Evolutionary conservation across 2,797 vertebrate species (phyloP).

Genomic region (Bradypodion pumilum): DNA sequence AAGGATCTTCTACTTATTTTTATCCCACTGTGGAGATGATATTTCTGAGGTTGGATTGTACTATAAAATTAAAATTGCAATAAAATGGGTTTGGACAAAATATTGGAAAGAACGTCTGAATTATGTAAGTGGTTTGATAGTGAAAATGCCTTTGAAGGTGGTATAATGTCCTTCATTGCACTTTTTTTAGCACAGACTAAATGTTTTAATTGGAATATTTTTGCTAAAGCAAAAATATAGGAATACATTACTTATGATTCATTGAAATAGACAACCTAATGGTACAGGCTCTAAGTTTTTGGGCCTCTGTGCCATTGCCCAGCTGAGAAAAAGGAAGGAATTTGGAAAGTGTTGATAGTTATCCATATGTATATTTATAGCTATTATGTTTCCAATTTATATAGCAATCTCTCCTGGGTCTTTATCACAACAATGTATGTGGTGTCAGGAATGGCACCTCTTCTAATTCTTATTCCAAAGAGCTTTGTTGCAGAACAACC

Average conservation of each 20-base stretch:
- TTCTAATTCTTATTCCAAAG: not conserved
- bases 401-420: not conserved
- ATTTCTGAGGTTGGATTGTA: no score
- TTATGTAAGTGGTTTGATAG: not conserved
- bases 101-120: not conserved
- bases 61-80: no score
- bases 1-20: no score
- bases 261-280: not conserved
- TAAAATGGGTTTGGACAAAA: not conserved
- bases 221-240: no score
- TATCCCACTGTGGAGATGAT: no score
- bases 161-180: not conserved
- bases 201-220: no score
- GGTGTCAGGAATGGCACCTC: not conserved
- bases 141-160: not conserved
- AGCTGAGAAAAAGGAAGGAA: not conserved
- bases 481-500: not conserved
- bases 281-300: not conserved
- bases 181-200: not conserved
- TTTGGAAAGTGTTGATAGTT: not conserved
- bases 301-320: not conserved
- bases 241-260: not conserved
- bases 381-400: not conserved
- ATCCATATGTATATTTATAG: not conserved
- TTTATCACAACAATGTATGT: not conserved